Evolutionary conservation across 2,797 vertebrate species (phyloP).

Genomic region (Argyrosomus regius): DNA sequence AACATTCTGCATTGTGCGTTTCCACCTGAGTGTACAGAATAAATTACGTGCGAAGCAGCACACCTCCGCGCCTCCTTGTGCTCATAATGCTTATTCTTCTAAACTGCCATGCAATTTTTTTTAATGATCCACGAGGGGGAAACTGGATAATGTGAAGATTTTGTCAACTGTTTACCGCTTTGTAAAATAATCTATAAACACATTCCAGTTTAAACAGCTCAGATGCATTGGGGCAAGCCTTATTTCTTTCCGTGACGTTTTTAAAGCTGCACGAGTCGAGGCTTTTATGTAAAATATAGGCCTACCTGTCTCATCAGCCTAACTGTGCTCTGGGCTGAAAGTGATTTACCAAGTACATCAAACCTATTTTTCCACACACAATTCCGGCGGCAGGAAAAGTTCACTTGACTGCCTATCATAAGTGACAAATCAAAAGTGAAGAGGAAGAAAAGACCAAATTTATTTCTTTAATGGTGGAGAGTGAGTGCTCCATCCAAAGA

Average conservation of each 20-base stretch:
- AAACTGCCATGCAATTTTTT: constrained; percentile 39
- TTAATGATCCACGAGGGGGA: constrained; percentile 38
- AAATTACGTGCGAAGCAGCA: constrained; percentile 46
- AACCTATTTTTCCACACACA: constrained; percentile 1
- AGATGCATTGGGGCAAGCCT: neutral
- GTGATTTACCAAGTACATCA: constrained; percentile 29
- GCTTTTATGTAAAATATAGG: constrained; percentile 40
- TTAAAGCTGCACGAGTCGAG: constrained; percentile 13
- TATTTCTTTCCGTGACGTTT: constrained; percentile 34
- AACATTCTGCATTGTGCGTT: constrained; percentile 47
- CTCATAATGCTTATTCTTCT: constrained; percentile 46
- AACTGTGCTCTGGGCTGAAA: constrained; percentile 19
- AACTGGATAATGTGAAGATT: constrained; percentile 29
- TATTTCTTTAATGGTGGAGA: constrained; percentile 3
- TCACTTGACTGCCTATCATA: neutral
- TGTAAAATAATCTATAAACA: constrained; percentile 33
- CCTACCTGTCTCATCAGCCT: constrained; percentile 9
- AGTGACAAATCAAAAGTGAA: constrained; percentile 18
- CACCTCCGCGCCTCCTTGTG: constrained; percentile 26
- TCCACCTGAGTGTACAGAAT: constrained; percentile 59
- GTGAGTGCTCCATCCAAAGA: neutral
- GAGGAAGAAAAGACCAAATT: neutral
- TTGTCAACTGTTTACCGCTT: constrained; percentile 29
- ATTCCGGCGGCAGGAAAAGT: neutral
- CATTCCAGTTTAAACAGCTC: constrained; percentile 16